Evolutionary conservation across 1,140 invertebrate species (phyloP), one percentile per base, ranked within the genome.

Genomic region (Drosophila arizonae): DNA sequence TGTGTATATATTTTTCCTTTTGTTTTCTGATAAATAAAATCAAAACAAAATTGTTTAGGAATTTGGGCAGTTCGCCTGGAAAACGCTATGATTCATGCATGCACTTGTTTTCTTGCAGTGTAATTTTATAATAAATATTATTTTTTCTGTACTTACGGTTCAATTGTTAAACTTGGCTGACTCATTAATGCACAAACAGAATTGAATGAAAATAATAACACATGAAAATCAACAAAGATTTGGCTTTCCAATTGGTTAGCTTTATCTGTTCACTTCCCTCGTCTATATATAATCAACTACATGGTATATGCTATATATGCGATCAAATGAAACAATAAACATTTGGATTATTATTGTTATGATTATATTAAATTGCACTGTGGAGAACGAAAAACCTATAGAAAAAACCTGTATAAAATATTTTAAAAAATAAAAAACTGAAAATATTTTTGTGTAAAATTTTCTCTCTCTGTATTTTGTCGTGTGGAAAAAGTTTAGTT

Each of bases 71-170:
- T 51, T 56, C 57, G 70, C 85, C 77, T 85, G 81, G 68, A 88
- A 89, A 80, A 81, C 66, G 71, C 39, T 81, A 70, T 76, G 85
- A 85, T 81, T 81, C 81, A 41, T 54, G 46, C 48, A 50, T 64
- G 51, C 60, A 58, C 41, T 56, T 24, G 54, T 55, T 66, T 69
- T 55, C 21, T 61, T 43, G 36, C 55, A 57, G 41, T 68, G 68
- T 33, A 69, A 45, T 72, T 41, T 66, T 28, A 33, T 41, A 51
- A 36, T 54, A 46, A 24, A 28, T 55, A 13, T 54, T 46, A 45
- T 64, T 43, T 28, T 21, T 54, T 58, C 33, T 67, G 54, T 60
- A 67, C 64, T 69, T 69, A 62, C 65, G 50, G 45, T 69, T 69
- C 63, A 56, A 57, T 50, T 63, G 28, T 30, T 55, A 55, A 66